phyloP scores from a whole-genome alignment of 2,113 vertebrate species.

The Anolis carolinensis region DNA sequence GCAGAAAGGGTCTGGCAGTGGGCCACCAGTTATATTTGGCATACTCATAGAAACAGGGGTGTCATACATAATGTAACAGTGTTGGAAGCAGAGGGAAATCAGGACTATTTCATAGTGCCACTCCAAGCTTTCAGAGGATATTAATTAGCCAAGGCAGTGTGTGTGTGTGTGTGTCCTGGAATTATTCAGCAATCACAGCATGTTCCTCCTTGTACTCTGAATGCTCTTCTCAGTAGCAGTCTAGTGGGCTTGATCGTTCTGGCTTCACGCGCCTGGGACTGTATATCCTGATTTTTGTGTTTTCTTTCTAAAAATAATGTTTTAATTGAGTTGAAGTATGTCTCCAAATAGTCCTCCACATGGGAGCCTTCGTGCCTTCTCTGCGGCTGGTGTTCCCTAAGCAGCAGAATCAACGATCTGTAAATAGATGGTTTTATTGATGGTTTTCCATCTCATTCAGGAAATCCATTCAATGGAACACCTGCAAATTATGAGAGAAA shows the following conservation, averaged over 20 bases:
- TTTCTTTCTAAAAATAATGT: neutral
- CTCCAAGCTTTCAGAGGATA: conserved; percentile 21
- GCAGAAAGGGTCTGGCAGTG: fast-evolving
- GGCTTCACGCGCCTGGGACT: neutral
- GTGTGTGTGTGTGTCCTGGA: neutral
- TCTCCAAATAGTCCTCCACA: neutral
- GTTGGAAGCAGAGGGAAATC: neutral
- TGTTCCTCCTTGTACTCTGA: neutral
- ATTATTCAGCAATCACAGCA: neutral
- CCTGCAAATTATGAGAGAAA: neutral
- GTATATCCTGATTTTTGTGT: conserved; percentile 6
- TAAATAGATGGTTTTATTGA: neutral
- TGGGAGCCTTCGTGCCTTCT: neutral
- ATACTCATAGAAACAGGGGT: neutral
- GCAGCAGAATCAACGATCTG: neutral
- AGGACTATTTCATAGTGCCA: neutral
- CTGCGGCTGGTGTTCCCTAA: neutral
- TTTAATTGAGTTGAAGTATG: conserved; percentile 19
- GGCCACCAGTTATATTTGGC: conserved; percentile 3
- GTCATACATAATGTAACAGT: conserved; percentile 32
- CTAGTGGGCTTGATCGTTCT: neutral
- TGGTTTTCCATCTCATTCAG: neutral
- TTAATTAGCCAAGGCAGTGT: conserved; percentile 20
- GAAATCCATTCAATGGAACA: neutral
- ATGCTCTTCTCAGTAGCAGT: neutral